Evolutionary conservation across 2,888 invertebrate genomes (phyloP).

Genomic region (Dynastes maya): DNA sequence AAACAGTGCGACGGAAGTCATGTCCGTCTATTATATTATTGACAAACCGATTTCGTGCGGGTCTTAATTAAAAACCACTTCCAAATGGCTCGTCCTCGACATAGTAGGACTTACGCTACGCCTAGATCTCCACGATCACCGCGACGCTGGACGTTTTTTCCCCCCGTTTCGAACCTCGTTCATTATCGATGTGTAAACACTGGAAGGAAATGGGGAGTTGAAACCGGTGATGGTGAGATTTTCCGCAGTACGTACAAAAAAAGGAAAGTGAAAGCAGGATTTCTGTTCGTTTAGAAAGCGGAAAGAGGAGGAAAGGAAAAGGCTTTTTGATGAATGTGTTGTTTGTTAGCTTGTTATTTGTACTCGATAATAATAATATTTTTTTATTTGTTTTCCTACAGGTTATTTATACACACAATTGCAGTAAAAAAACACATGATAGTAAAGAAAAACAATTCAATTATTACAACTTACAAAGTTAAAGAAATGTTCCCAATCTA

Average conservation of each 20-base stretch:
- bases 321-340: background rate
- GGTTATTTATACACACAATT: no score
- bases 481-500: no score
- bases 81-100: background rate
- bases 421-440: no score
- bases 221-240: background rate
- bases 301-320: no score
- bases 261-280: no score
- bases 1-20: slow-evolving; percentile 5
- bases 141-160: background rate
- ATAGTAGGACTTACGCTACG: background rate
- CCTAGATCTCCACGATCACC: background rate
- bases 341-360: background rate
- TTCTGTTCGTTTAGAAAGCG: no score
- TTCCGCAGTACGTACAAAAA: background rate
- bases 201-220: background rate
- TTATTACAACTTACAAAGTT: no score
- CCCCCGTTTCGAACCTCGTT: slow-evolving; percentile 8
- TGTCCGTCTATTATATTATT: slow-evolving; percentile 25
- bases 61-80: slow-evolving; percentile 32
- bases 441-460: no score
- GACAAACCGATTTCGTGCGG: slow-evolving; percentile 24
- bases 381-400: no score
- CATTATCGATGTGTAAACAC: slow-evolving; percentile 31
- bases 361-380: no score